These are phyloP conservation scores for Argyrosomus regius DNA, from an alignment of 2,797 vertebrate genomes.

Conservation along the genomic window DNA sequence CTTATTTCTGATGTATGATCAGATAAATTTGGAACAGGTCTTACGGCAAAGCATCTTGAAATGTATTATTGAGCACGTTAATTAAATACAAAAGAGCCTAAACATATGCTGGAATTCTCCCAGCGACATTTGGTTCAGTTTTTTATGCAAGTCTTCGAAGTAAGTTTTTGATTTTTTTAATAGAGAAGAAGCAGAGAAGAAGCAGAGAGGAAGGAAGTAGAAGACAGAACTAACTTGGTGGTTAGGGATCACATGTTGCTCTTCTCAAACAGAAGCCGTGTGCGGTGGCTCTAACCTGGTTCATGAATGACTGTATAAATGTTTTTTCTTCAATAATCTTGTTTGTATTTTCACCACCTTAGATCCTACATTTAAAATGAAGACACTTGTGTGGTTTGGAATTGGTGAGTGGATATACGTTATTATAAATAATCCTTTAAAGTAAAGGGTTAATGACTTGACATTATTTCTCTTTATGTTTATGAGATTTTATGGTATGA, in stretches of 20 bases:
- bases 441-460: background rate
- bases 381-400: constrained; percentile 47
- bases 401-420: constrained; percentile 70
- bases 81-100: background rate
- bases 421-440: background rate
- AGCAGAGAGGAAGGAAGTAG: constrained; percentile 53
- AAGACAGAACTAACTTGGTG: constrained; percentile 19
- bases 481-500: background rate
- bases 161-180: constrained; percentile 1
- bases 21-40: background rate
- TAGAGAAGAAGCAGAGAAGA: background rate
- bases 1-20: background rate
- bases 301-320: background rate
- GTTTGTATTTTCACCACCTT: background rate
- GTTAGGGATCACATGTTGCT: constrained; percentile 56
- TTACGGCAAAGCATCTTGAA: background rate
- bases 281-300: background rate
- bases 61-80: background rate
- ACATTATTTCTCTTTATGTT: background rate
- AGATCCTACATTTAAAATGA: constrained; percentile 60
- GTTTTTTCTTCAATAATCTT: background rate
- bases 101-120: background rate
- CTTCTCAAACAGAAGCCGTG: constrained; percentile 46
- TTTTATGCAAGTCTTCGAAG: background rate
- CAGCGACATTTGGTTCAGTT: background rate